Evolutionary conservation across 2,113 vertebrate species (phyloP), one percentile per base, ranked within the genome.

Genomic region (Sisor rabdophorus): DNA sequence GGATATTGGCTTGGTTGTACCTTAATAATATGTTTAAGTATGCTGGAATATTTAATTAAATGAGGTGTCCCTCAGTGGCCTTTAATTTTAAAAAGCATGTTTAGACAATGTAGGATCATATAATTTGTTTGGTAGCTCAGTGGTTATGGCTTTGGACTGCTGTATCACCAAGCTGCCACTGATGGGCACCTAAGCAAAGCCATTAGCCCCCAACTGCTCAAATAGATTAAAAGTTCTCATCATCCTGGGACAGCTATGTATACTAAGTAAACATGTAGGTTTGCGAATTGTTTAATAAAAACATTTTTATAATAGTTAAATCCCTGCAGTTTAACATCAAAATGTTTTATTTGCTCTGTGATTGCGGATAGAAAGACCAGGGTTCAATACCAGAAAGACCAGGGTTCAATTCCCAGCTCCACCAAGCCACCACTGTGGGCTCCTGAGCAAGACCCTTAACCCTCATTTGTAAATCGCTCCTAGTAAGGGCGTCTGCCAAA

Each of bases 311-410:
- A n/a, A 44, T 64, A n/a, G n/a, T 53, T 12, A 12, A 24, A 75
- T 71, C 75, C 76, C 58, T n/a, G n/a, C n/a, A n/a, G n/a, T n/a
- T 19, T 68, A 32, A 54, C 63, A 78, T 71, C 52, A 71, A 71
- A 81, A 65, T 4, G 48, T 64, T 78, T 56, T 12, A 65, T 81
- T 73, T 63, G 40, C 63, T 30, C 71, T 19, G 11, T 19, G 53
- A 48, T 81, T 76, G 59, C 52, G 65, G 70, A 76, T 65, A 52
- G 71, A n/a, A n/a, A n/a, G n/a, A n/a, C n/a, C n/a, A n/a, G n/a
- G n/a, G n/a, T n/a, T n/a, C n/a, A n/a, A n/a, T n/a, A n/a, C n/a
- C n/a, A n/a, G n/a, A n/a, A n/a, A n/a, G n/a, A n/a, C n/a, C n/a
- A n/a, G n/a, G n/a, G n/a, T n/a, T n/a, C n/a, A n/a, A n/a, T n/a